Percentiles rank a stretch among this genome's conserved stretches.
Conservation (phyloP, 2,888 invertebrate genomes). For the Brachypalpus laphriformis region DNA sequence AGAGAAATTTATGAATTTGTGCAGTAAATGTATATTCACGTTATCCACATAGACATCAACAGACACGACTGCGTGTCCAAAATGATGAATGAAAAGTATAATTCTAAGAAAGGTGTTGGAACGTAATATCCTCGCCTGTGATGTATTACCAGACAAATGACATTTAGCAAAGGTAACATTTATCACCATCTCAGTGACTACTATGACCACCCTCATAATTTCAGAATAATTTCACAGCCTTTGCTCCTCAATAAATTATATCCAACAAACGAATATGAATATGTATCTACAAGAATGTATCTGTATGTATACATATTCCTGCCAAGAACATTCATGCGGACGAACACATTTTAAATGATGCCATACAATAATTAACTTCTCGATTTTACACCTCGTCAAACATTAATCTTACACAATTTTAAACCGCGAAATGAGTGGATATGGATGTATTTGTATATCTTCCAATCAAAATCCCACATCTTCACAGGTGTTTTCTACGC, state of each 20-base stretch:
- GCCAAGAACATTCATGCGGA: conserved; percentile 39
- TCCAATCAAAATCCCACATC: conserved; percentile 17
- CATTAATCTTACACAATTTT: conserved; percentile 36
- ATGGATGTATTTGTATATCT: neutral
- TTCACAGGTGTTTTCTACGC: conserved; percentile 43
- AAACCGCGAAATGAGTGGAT: neutral
- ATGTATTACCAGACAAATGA: neutral
- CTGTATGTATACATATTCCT: conserved; percentile 15
- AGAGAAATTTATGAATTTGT: no score
- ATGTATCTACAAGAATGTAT: neutral
- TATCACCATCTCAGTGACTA: neutral
- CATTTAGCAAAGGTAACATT: neutral
- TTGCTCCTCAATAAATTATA: conserved; percentile 37
- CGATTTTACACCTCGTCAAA: conserved; percentile 67
- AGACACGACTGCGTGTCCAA: no score
- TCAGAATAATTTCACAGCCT: conserved; percentile 18
- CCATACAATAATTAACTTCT: conserved; percentile 52
- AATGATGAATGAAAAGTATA: no score
- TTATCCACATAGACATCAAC: no score
- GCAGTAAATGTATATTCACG: no score
- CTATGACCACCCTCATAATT: conserved; percentile 15
- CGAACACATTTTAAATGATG: conserved; percentile 30
- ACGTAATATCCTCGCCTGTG: no score
- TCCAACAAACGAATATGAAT: conserved; percentile 10
- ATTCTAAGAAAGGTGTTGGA: no score